Conservation (phyloP, 2,797 vertebrate species). For the Notolabrus celidotus region DNA sequence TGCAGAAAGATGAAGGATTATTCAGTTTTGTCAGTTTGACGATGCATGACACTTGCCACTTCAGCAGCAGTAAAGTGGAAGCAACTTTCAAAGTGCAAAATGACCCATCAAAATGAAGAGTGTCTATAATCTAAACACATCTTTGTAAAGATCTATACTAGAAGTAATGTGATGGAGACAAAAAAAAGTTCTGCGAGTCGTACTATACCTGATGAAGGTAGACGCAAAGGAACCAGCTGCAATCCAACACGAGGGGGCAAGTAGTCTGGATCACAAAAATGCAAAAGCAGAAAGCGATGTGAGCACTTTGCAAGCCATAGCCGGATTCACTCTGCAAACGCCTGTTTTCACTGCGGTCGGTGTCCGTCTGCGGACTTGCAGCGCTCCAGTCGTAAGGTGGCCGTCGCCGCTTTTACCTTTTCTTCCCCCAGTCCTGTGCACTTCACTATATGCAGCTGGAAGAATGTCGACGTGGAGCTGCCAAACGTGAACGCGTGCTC, state of each 20-base stretch:
- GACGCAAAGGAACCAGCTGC: constrained; percentile 79
- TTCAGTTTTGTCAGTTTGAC: constrained; percentile 54
- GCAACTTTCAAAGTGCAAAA: constrained; percentile 63
- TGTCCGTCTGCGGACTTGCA: constrained; percentile 75
- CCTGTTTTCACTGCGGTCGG: constrained; percentile 55
- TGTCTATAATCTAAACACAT: neutral
- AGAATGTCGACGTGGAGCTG: constrained; percentile 94
- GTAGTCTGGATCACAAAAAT: constrained; percentile 70
- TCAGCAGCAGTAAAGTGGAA: constrained; percentile 52
- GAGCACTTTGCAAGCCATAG: constrained; percentile 56
- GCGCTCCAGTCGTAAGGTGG: constrained; percentile 75
- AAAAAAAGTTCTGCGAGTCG: constrained; percentile 69
- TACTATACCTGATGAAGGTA: constrained; percentile 87
- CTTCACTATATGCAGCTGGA: constrained; percentile 88
- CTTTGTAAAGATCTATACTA: constrained; percentile 6
- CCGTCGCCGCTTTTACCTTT: constrained; percentile 75
- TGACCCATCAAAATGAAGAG: constrained; percentile 28
- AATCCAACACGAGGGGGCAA: constrained; percentile 80
- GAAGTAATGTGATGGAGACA: constrained; percentile 17
- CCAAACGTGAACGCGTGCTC: constrained; percentile 90
- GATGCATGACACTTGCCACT: constrained; percentile 58
- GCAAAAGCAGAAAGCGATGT: constrained; percentile 63
- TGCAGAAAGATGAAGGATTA: constrained; percentile 47
- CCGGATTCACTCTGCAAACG: constrained; percentile 57
- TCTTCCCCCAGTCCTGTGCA: constrained; percentile 77